Conservation (phyloP, 2,888 invertebrate genomes). For the Tipula lateralis region DNA sequence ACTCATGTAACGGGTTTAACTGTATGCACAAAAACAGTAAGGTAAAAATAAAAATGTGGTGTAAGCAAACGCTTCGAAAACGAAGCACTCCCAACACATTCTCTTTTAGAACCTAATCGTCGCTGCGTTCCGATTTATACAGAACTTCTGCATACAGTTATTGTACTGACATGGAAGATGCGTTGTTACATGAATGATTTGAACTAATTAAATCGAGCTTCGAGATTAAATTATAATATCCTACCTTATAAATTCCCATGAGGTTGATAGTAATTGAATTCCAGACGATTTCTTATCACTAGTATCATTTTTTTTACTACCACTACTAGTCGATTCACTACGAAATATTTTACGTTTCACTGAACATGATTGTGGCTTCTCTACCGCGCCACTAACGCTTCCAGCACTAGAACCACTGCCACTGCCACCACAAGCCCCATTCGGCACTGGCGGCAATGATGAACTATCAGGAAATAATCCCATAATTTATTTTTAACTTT, state of each 20-base stretch:
- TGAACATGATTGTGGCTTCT: not conserved
- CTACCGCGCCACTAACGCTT: not conserved
- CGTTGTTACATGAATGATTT: no score
- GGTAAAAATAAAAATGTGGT: no score
- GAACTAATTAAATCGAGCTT: no score
- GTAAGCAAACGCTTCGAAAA: no score
- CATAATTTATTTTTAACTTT: not conserved
- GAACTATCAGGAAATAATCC: constrained; percentile 21
- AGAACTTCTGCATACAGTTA: no score
- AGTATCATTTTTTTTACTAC: constrained; percentile 20
- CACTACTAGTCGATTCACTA: not conserved
- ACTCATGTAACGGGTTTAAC: no score
- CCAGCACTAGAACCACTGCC: not conserved
- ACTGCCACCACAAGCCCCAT: not conserved
- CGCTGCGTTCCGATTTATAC: no score
- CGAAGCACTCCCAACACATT: no score
- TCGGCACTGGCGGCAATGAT: not conserved
- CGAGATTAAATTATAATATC: not conserved
- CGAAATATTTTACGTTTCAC: constrained; percentile 27
- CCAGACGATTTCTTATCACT: constrained; percentile 2
- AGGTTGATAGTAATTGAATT: not conserved
- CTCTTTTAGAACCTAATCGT: no score
- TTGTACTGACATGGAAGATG: no score
- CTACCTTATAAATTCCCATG: constrained; percentile 20
- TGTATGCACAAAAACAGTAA: no score